These are phyloP conservation scores for Amphiduros pacificus DNA, from an alignment of 2,888 invertebrate genomes.

Conservation along the genomic window DNA sequence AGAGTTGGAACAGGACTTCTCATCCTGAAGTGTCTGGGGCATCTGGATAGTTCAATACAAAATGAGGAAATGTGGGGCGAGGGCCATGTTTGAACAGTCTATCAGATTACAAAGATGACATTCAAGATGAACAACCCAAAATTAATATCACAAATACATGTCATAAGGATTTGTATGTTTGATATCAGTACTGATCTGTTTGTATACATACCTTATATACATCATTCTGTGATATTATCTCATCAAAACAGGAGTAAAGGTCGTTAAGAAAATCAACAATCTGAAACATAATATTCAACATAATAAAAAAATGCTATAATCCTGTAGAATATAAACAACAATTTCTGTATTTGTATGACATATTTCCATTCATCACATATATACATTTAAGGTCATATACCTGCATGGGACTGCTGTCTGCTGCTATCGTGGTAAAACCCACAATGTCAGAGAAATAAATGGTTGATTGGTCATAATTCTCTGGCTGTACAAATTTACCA, in stretches of 20 bases:
- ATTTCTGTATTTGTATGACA: neutral
- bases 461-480: constrained; percentile 48
- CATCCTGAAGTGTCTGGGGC: too few species aligned
- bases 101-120: too few species aligned
- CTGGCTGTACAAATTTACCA: constrained; percentile 49
- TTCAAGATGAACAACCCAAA: too few species aligned
- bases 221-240: constrained; percentile 50
- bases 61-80: neutral
- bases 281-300: constrained; percentile 27
- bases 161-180: too few species aligned
- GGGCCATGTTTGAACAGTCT: too few species aligned
- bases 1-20: too few species aligned
- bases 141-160: too few species aligned
- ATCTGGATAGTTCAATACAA: neutral
- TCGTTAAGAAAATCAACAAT: constrained; percentile 54
- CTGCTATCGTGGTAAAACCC: constrained; percentile 47
- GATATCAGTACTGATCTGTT: neutral
- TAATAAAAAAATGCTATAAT: neutral
- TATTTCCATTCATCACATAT: neutral
- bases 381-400: constrained; percentile 26
- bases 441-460: constrained; percentile 55
- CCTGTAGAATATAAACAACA: neutral
- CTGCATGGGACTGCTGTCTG: constrained; percentile 49
- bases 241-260: constrained; percentile 54
- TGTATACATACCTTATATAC: constrained; percentile 38